A percentile compares a stretch with the other conserved stretches of the same genome.
Conservation (phyloP, 2,797 vertebrate species). For the Pelobates cultripes region DNA sequence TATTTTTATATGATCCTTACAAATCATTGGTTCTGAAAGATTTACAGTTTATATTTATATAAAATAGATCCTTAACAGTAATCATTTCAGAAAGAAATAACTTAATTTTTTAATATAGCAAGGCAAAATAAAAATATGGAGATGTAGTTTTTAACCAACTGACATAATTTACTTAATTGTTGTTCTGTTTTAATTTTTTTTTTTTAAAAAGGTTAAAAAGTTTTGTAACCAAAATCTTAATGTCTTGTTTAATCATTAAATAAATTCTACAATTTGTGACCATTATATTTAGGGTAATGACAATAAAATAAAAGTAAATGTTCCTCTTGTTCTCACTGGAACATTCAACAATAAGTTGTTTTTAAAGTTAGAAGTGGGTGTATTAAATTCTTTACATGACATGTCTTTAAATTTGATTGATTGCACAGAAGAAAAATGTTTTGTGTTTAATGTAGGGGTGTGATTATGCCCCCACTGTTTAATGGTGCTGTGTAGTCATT, state of each 20-base stretch:
- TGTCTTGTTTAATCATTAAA: neutral
- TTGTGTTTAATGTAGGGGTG: conserved; percentile 6
- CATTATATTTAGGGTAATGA: neutral
- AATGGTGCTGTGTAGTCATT: conserved; percentile 10
- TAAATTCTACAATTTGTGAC: neutral
- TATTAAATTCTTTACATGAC: neutral
- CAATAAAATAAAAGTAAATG: neutral
- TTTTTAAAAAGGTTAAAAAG: neutral
- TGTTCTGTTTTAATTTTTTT: no score
- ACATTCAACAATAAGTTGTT: neutral
- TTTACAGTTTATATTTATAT: no score
- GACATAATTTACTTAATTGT: no score
- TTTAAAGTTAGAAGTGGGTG: conserved; percentile 27
- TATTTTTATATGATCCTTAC: no score
- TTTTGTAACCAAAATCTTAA: neutral
- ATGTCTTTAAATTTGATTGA: conserved; percentile 22
- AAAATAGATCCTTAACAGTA: no score
- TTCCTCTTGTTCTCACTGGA: neutral
- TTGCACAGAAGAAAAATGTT: neutral
- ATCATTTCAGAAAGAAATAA: no score
- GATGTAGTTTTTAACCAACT: no score
- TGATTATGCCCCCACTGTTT: conserved; percentile 26
- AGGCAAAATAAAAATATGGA: no score
- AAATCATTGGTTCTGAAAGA: no score
- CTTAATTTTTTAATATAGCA: no score